These are phyloP conservation scores for Chymomyza procnemis DNA, from an alignment of 2,888 invertebrate species.

Conservation along the genomic window DNA sequence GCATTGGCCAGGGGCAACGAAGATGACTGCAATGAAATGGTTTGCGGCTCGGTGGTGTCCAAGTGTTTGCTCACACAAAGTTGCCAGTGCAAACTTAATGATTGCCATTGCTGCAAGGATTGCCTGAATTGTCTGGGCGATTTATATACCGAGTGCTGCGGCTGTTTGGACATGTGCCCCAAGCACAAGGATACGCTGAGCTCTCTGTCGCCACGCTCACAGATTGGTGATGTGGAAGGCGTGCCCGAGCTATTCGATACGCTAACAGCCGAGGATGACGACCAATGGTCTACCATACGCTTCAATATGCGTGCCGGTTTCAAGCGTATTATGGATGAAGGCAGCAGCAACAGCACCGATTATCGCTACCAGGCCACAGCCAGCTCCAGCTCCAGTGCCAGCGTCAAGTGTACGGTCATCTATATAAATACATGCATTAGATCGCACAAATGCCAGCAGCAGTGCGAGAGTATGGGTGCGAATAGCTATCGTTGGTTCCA, in stretches of 20 bases:
- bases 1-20: conserved; percentile 26
- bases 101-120: conserved; percentile 94
- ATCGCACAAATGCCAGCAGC: conserved; percentile 70
- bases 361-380: conserved; percentile 24
- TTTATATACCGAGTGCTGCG: conserved; percentile 89
- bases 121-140: conserved; percentile 93
- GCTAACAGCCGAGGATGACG: conserved; percentile 84
- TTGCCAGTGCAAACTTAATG: conserved; percentile 94
- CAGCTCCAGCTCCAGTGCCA: neutral
- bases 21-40: conserved; percentile 71
- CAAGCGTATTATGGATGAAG: conserved; percentile 43
- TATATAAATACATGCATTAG: conserved; percentile 73
- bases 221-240: conserved; percentile 90
- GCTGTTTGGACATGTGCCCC: conserved; percentile 82
- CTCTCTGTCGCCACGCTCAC: conserved; percentile 83
- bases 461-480: conserved; percentile 77
- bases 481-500: conserved; percentile 91
- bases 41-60: conserved; percentile 94
- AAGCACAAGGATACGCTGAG: conserved; percentile 82
- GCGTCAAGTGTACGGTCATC: conserved; percentile 74
- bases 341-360: neutral
- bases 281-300: conserved; percentile 72
- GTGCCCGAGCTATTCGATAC: conserved; percentile 90
- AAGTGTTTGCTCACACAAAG: conserved; percentile 97
- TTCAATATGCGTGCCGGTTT: conserved; percentile 63